phyloP scores from a whole-genome alignment of 2,113 vertebrate genomes.

The Poeciliopsis occidentalis region DNA sequence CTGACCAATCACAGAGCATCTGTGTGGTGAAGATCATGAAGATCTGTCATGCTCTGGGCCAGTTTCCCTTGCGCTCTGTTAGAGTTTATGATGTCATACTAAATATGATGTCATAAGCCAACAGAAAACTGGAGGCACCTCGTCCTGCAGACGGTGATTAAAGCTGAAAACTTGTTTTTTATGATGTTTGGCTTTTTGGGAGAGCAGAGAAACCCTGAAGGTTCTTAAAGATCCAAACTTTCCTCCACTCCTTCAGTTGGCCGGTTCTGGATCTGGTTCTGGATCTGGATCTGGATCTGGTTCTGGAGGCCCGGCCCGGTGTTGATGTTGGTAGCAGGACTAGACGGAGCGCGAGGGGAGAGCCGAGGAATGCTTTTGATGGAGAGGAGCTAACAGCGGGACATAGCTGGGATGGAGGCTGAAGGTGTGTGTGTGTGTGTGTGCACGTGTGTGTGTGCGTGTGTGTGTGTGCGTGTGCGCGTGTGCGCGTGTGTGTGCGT shows the following conservation, averaged over 20 bases:
- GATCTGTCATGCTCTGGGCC: too few relatives aligned
- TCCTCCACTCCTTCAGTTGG: slow-evolving; percentile 30
- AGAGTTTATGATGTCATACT: too few relatives aligned
- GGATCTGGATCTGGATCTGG: background rate
- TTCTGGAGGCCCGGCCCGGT: slow-evolving; percentile 5
- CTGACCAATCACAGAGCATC: too few relatives aligned
- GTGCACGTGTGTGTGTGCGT: too few relatives aligned
- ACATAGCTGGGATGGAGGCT: slow-evolving; percentile 54
- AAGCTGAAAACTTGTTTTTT: background rate
- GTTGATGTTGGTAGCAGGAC: slow-evolving; percentile 70
- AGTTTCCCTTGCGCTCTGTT: too few relatives aligned
- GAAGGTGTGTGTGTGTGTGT: slow-evolving; percentile 48
- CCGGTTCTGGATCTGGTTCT: too few relatives aligned
- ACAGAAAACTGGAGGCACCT: too few relatives aligned
- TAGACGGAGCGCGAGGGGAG: slow-evolving; percentile 59
- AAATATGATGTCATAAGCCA: too few relatives aligned
- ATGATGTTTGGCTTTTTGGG: slow-evolving; percentile 19
- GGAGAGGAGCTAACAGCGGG: slow-evolving; percentile 60
- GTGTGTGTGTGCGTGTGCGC: too few relatives aligned
- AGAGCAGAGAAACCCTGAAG: slow-evolving; percentile 7
- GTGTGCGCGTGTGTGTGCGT: too few relatives aligned
- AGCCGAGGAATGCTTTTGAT: slow-evolving; percentile 71
- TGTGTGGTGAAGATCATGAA: too few relatives aligned
- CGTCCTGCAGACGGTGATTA: background rate
- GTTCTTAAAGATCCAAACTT: slow-evolving; percentile 42